phyloP scores from a whole-genome alignment of 2,113 vertebrate species.

The Camelus dromedarius region DNA sequence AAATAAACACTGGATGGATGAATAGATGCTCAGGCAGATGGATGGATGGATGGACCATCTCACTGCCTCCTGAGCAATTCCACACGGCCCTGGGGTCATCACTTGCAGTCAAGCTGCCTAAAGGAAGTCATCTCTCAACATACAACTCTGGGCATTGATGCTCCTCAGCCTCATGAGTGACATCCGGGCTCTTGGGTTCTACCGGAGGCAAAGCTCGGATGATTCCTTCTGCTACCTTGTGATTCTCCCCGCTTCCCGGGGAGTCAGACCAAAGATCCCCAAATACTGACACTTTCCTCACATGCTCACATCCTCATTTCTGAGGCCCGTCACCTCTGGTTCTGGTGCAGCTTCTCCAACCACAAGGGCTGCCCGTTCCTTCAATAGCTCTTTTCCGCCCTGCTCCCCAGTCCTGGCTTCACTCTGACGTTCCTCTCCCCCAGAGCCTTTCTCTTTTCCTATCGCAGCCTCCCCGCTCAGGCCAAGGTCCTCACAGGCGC shows the following conservation, averaged over 20 bases:
- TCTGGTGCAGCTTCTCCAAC: neutral
- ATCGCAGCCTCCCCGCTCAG: neutral
- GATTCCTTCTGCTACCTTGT: neutral
- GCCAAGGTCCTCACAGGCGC: fast-evolving
- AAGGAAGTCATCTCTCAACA: neutral
- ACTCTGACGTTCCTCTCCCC: neutral
- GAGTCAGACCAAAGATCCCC: neutral
- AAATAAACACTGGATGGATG: neutral
- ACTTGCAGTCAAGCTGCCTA: too few species aligned
- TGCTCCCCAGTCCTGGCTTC: neutral
- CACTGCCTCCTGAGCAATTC: neutral
- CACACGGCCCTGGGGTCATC: neutral
- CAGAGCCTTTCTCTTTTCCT: neutral
- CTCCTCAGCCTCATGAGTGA: fast-evolving
- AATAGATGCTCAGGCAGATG: neutral
- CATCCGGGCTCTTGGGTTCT: fast-evolving
- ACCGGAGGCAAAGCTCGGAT: neutral
- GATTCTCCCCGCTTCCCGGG: neutral
- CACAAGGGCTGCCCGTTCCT: neutral
- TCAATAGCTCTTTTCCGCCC: fast-evolving
- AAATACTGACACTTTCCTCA: neutral
- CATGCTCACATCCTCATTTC: neutral
- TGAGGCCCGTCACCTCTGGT: neutral
- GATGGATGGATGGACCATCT: fast-evolving
- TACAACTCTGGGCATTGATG: neutral